These are phyloP conservation scores for Tachina fera DNA, from an alignment of 2,888 invertebrate species.

Conservation along the genomic window DNA sequence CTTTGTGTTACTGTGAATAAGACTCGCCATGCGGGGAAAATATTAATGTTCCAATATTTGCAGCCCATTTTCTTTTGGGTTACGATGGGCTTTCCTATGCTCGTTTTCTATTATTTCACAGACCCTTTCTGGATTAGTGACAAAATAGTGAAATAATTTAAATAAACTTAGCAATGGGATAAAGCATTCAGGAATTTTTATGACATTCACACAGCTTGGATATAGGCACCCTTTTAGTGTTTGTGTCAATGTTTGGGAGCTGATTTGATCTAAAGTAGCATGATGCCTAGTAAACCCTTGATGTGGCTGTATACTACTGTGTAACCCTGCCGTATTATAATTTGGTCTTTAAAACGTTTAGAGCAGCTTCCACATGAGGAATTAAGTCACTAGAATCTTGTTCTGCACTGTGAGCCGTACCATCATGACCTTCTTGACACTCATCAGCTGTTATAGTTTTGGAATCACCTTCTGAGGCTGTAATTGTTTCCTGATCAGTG, in stretches of 20 bases:
- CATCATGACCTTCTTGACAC: not conserved
- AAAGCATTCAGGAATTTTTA: slow-evolving; percentile 12
- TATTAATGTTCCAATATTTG: no score
- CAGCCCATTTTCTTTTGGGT: no score
- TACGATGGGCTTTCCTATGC: no score
- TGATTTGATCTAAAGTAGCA: not conserved
- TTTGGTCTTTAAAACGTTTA: slow-evolving; percentile 49
- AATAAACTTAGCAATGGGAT: no score
- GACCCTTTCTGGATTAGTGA: no score
- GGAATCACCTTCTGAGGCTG: not conserved
- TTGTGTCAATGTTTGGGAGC: not conserved
- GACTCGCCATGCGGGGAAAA: no score
- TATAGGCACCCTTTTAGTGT: not conserved
- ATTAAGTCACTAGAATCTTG: slow-evolving; percentile 66
- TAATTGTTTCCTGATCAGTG: slow-evolving; percentile 2
- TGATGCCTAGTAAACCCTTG: slow-evolving; percentile 20
- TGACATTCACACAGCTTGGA: no score
- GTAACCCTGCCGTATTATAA: slow-evolving; percentile 48
- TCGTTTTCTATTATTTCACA: no score
- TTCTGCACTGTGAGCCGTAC: slow-evolving; percentile 63
- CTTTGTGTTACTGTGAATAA: no score
- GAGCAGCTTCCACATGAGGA: slow-evolving; percentile 50
- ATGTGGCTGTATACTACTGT: slow-evolving; percentile 27
- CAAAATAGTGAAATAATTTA: no score
- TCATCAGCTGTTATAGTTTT: slow-evolving; percentile 4